These are phyloP conservation scores for Acleris cristana DNA, from an alignment of 2,888 invertebrate genomes.

Conservation along the genomic window DNA sequence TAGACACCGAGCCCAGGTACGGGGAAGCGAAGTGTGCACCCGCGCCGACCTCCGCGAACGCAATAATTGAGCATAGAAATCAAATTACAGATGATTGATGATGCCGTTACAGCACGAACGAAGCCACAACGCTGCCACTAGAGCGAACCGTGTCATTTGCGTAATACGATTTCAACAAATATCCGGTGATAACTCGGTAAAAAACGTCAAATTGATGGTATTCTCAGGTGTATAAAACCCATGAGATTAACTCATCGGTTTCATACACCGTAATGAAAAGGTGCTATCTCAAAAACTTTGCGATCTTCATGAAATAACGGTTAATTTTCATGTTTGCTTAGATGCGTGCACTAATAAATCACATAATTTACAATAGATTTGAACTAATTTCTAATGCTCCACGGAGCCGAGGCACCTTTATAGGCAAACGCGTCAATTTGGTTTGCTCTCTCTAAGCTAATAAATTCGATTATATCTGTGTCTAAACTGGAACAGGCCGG, in stretches of 20 bases:
- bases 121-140: constrained; percentile 73
- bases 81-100: constrained; percentile 84
- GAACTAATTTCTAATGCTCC: constrained; percentile 19
- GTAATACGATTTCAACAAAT: constrained; percentile 74
- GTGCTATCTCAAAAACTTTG: not conserved
- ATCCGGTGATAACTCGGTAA: constrained; percentile 43
- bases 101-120: constrained; percentile 81
- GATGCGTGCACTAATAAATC: too few species aligned
- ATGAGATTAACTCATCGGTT: not conserved
- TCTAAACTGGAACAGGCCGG: constrained; percentile 46
- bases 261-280: not conserved
- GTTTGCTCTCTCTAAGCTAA: constrained; percentile 45
- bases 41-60: constrained; percentile 78
- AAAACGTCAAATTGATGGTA: constrained; percentile 28
- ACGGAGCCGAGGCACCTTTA: constrained; percentile 6
- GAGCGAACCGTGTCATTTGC: constrained; percentile 77
- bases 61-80: constrained; percentile 84
- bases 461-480: constrained; percentile 44
- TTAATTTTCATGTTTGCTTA: too few species aligned
- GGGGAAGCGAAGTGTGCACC: constrained; percentile 67
- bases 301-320: too few species aligned
- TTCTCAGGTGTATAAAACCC: not conserved
- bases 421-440: constrained; percentile 23
- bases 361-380: not conserved
- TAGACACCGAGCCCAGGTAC: constrained; percentile 48